Percentiles rank a stretch among this genome's conserved stretches.
Evolutionary conservation across 2,888 invertebrate genomes (phyloP).

Genomic region (Odontomyia ornata): DNA sequence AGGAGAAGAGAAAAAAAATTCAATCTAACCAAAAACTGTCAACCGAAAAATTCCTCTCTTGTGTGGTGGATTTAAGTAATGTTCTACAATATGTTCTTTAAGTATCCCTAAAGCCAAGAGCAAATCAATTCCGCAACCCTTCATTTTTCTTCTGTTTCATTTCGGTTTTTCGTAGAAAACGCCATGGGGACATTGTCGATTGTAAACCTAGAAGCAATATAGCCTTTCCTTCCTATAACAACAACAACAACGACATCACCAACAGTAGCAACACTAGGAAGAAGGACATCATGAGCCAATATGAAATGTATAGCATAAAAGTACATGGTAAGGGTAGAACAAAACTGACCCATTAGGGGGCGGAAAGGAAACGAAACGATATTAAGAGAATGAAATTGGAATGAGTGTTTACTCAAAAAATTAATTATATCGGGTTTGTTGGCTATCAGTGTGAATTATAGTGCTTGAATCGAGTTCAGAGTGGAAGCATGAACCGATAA

Average conservation of each 20-base stretch:
- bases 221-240: not conserved
- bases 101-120: conserved; percentile 31
- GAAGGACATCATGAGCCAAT: not conserved
- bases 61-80: conserved; percentile 22
- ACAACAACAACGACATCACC: conserved; percentile 11
- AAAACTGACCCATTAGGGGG: not conserved
- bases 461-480: conserved; percentile 45
- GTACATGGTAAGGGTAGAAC: not conserved
- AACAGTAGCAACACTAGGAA: not conserved
- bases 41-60: conserved; percentile 27
- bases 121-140: conserved; percentile 43
- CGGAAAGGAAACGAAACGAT: conserved; percentile 24
- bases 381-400: conserved; percentile 38
- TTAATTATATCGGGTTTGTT: conserved; percentile 49
- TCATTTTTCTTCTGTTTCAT: conserved; percentile 42
- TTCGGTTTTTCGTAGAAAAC: conserved; percentile 32
- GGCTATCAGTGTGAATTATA: conserved; percentile 50
- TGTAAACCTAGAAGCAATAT: not conserved
- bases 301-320: not conserved
- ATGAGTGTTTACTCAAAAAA: conserved; percentile 50
- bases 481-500: conserved; percentile 41
- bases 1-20: conserved; percentile 1
- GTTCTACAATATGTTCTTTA: conserved; percentile 30
- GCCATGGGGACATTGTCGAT: conserved; percentile 24
- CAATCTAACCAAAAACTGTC: conserved; percentile 37